Evolutionary conservation across 2,888 invertebrate species (phyloP).

Genomic region (Epinotia nisella): DNA sequence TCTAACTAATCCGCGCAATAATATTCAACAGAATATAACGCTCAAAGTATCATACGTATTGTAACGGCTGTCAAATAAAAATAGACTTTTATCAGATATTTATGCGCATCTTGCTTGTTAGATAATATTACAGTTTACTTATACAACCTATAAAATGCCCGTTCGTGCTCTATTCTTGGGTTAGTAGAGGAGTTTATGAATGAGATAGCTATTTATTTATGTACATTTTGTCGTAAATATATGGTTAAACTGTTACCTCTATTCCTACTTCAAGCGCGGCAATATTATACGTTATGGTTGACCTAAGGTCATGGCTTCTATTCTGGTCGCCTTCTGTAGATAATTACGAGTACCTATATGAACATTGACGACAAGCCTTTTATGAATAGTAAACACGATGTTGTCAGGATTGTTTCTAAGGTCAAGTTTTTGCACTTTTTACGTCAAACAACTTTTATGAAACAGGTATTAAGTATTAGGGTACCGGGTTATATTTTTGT

Average conservation of each 20-base stretch:
- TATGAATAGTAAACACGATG: neutral
- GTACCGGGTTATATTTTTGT: neutral
- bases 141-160: no score
- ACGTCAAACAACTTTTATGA: neutral
- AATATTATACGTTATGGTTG: neutral
- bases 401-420: neutral
- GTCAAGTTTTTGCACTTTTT: neutral
- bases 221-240: neutral
- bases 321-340: neutral
- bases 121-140: no score
- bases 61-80: no score
- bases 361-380: neutral
- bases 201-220: neutral
- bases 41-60: no score
- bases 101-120: no score
- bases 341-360: neutral
- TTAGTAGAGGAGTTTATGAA: neutral
- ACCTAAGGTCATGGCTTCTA: neutral
- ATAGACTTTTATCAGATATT: no score
- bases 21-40: no score
- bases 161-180: neutral
- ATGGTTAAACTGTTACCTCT: neutral
- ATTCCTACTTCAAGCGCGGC: neutral
- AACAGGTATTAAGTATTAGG: no score
- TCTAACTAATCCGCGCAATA: no score